phyloP scores from a whole-genome alignment of 2,113 vertebrate species.

The pig (Sus scrofa) region T2T-Sscrofa CM000816.6:79920001-79920500 shows the following conservation, averaged over 20 bases:
- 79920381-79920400: conserved; percentile 27
- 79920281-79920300: conserved; percentile 16
- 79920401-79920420: conserved; percentile 10
- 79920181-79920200: conserved; percentile 2
- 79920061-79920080: conserved; percentile 26
- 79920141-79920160: not conserved
- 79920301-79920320: not conserved
- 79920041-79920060: conserved; percentile 64
- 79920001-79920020: conserved; percentile 2
- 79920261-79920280: conserved; percentile 27
- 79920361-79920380: not conserved
- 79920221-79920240: conserved; percentile 9
- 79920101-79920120: not conserved
- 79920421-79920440: not conserved
- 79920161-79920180: not conserved
- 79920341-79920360: not conserved
- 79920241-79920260: not conserved
- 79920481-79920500: not conserved
- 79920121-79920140: conserved; percentile 46
- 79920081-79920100: conserved; percentile 56
- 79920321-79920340: not conserved
- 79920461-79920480: not conserved
- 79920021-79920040: not conserved
- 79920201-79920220: conserved; percentile 33
- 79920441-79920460: not conserved